Evolutionary conservation across 2,797 vertebrate species (phyloP).

Genomic region (Peromyscus melanophrys): DNA sequence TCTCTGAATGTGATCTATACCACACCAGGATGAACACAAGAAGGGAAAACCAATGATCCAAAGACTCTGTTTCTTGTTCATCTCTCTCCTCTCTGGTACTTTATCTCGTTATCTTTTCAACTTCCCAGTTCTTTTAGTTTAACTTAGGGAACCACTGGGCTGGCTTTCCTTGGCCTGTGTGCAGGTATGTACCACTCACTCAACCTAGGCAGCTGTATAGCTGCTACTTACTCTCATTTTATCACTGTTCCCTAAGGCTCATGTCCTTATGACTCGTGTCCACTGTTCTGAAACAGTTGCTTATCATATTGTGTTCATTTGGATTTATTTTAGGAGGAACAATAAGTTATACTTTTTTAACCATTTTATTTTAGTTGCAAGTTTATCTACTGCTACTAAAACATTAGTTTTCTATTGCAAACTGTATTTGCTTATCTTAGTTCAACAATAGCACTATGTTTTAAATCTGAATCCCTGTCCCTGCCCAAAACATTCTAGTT

Average conservation of each 20-base stretch:
- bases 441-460: neutral
- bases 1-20: neutral
- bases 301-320: neutral
- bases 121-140: neutral
- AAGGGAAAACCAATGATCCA: no score
- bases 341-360: neutral
- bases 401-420: neutral
- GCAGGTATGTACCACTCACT: accelerated
- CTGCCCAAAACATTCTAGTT: neutral
- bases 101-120: neutral
- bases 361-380: constrained; percentile 13
- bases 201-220: neutral
- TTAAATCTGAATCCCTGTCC: neutral
- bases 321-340: neutral
- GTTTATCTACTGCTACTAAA: neutral
- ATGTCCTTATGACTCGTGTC: neutral
- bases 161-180: neutral
- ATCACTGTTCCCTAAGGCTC: no score
- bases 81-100: neutral
- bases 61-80: neutral
- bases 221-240: neutral
- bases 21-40: neutral
- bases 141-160: neutral
- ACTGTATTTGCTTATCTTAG: neutral
- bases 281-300: neutral